Evolutionary conservation across 2,797 vertebrate species (phyloP).

Genomic region (Ambastaia sidthimunki): DNA sequence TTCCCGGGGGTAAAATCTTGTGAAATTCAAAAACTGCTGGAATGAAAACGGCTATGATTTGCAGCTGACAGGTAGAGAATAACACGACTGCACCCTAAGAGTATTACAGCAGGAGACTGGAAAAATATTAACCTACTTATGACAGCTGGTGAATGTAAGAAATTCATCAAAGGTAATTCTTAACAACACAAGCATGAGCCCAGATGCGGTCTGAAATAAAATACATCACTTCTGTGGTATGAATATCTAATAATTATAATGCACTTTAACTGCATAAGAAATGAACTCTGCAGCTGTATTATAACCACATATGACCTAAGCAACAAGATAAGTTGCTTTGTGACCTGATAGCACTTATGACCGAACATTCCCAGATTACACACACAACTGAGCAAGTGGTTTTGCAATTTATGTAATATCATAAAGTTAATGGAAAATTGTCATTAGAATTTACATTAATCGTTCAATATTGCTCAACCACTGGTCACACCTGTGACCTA

Average conservation of each 20-base stretch:
- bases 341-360: neutral
- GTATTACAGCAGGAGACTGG: neutral
- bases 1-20: constrained; percentile 22
- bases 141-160: constrained; percentile 11
- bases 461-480: neutral
- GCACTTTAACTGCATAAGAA: neutral
- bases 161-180: constrained; percentile 2
- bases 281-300: neutral
- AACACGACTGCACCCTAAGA: constrained; percentile 11
- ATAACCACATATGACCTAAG: too few species aligned
- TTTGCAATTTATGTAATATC: neutral
- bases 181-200: neutral
- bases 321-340: neutral
- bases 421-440: too few species aligned
- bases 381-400: neutral
- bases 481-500: neutral
- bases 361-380: neutral
- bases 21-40: constrained; percentile 25
- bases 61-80: constrained; percentile 24
- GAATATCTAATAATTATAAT: neutral
- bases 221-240: neutral
- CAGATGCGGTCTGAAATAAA: neutral
- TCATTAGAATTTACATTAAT: neutral
- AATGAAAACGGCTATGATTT: constrained; percentile 5
- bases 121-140: constrained; percentile 18